Conservation (phyloP, 2,797 vertebrate species). For the Eospalax fontanierii region DNA sequence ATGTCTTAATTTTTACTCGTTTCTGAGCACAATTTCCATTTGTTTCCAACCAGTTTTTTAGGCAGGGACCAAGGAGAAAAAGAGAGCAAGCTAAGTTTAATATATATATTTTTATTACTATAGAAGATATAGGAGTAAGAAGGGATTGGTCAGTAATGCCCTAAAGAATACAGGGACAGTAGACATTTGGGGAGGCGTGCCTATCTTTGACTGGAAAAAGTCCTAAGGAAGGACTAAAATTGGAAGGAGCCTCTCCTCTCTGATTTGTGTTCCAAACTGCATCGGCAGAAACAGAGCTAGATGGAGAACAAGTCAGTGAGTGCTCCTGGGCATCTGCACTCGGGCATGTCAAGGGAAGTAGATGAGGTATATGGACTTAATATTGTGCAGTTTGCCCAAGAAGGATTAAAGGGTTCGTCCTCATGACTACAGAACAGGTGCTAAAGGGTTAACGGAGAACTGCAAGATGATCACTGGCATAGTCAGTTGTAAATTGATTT, state of each 20-base stretch:
- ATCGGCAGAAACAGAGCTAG: not conserved
- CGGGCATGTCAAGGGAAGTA: not conserved
- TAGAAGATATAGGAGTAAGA: not conserved
- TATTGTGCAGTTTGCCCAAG: not conserved
- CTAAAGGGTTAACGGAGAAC: not conserved
- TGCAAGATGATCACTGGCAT: too few species aligned
- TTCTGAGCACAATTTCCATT: not conserved
- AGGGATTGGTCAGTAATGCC: not conserved
- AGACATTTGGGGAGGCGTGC: not conserved
- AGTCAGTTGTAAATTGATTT: not conserved
- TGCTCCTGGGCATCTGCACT: accelerated
- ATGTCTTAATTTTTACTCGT: not conserved
- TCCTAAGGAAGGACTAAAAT: not conserved
- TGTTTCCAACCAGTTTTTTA: not conserved
- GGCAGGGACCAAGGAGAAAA: not conserved
- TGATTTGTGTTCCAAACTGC: not conserved
- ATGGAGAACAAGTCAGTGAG: not conserved
- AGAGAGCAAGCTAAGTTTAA: not conserved
- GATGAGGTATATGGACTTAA: not conserved
- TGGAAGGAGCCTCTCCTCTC: not conserved
- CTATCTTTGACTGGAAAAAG: too few species aligned
- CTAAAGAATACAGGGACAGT: not conserved
- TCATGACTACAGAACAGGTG: not conserved
- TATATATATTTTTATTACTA: not conserved
- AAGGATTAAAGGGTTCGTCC: not conserved